These are phyloP conservation scores for Rhodophaea formosa DNA, from an alignment of 2,888 invertebrate species.

Conservation along the genomic window DNA sequence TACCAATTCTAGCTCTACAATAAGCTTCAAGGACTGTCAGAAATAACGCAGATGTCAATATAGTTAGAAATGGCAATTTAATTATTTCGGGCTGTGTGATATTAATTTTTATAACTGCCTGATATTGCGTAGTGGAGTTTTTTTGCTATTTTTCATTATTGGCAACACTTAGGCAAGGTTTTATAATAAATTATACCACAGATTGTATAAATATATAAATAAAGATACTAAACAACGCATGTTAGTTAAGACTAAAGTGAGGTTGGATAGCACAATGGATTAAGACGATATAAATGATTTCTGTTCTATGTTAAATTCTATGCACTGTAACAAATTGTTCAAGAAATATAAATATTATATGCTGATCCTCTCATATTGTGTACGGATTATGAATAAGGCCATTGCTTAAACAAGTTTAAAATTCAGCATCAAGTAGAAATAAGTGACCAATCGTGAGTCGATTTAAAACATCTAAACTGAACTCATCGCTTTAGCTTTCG, in stretches of 20 bases:
- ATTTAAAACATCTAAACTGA: no score
- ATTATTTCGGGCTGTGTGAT: conserved; percentile 38
- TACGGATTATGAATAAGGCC: conserved; percentile 25
- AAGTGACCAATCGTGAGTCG: no score
- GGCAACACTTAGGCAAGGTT: conserved; percentile 23
- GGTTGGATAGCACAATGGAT: conserved; percentile 31
- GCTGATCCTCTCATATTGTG: conserved; percentile 37
- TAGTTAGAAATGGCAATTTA: conserved; percentile 1
- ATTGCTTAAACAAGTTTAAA: conserved; percentile 14
- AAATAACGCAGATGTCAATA: background rate
- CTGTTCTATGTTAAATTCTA: conserved; percentile 25
- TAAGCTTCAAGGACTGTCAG: background rate
- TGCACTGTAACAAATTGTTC: conserved; percentile 14
- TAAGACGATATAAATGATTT: conserved; percentile 24
- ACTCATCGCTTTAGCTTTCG: no score
- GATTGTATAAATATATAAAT: conserved; percentile 20
- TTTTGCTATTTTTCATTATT: conserved; percentile 31
- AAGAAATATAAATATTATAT: conserved; percentile 20
- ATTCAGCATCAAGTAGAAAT: no score
- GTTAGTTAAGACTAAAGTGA: conserved; percentile 28
- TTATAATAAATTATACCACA: conserved; percentile 19
- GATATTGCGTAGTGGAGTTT: conserved; percentile 42
- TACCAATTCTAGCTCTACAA: background rate
- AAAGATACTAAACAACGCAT: conserved; percentile 36
- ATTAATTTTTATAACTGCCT: conserved; percentile 49